Conservation (phyloP, 2,797 vertebrate species). For the Myotis daubentonii region DNA sequence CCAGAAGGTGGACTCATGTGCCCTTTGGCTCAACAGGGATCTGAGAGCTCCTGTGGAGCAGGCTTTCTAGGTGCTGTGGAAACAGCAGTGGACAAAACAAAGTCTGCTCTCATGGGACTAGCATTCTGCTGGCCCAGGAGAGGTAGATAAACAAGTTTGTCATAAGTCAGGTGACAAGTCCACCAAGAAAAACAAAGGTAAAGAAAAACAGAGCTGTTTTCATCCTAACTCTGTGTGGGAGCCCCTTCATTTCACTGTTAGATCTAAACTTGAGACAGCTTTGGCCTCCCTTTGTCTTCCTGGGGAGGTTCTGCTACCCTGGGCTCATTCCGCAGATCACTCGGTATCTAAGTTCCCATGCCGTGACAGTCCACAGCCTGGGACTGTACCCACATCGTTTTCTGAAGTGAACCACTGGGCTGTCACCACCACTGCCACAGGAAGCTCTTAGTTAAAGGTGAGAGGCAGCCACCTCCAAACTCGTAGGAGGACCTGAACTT, state of each 20-base stretch:
- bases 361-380: neutral
- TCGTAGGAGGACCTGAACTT: neutral
- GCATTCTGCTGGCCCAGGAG: neutral
- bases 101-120: neutral
- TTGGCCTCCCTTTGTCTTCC: neutral
- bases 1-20: neutral
- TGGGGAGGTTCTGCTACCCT: accelerated
- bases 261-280: neutral
- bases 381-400: neutral
- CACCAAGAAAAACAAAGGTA: neutral
- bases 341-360: neutral
- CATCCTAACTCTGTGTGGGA: neutral
- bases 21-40: neutral
- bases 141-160: neutral
- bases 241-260: neutral
- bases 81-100: neutral
- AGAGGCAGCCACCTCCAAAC: neutral
- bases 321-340: neutral
- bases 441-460: neutral
- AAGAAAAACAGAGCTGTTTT: neutral
- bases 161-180: neutral
- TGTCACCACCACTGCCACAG: accelerated
- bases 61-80: neutral
- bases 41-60: neutral
- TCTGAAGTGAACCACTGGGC: neutral